These are phyloP conservation scores for Pardalotus punctatus DNA, from an alignment of 2,113 vertebrate genomes.

Conservation along the genomic window DNA sequence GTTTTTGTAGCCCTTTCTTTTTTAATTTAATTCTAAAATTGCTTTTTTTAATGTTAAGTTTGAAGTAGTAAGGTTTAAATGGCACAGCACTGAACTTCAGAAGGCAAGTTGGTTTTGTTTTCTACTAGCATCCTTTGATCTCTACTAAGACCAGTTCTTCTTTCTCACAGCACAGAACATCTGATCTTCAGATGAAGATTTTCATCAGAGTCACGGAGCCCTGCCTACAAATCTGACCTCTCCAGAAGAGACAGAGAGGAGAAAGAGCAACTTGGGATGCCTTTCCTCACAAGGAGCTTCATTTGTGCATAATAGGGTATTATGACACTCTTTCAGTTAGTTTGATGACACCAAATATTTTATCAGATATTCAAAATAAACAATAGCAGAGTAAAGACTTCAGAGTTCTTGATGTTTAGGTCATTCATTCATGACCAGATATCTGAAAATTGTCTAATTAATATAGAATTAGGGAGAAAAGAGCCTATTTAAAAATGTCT, in stretches of 20 bases:
- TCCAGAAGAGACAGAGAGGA: neutral
- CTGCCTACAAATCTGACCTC: neutral
- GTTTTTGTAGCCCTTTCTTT: neutral
- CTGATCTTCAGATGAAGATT: neutral
- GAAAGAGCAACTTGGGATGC: neutral
- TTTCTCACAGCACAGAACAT: neutral
- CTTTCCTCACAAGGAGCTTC: neutral
- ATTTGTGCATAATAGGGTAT: neutral
- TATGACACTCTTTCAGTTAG: neutral
- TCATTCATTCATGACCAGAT: neutral
- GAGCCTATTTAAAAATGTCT: neutral
- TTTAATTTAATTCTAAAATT: neutral
- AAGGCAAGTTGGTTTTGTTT: neutral
- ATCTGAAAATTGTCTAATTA: neutral
- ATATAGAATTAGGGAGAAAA: neutral
- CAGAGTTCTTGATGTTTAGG: neutral
- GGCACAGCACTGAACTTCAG: neutral
- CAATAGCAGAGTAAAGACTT: neutral
- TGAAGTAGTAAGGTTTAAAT: neutral
- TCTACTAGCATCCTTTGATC: neutral
- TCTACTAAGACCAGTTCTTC: neutral
- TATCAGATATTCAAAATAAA: neutral
- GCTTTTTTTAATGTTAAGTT: neutral
- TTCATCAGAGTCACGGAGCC: neutral
- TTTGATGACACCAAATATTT: neutral